Percentiles rank a stretch among this genome's conserved stretches.
Conservation (phyloP, 1,140 invertebrate species). For the Callitettix versicolor region DNA sequence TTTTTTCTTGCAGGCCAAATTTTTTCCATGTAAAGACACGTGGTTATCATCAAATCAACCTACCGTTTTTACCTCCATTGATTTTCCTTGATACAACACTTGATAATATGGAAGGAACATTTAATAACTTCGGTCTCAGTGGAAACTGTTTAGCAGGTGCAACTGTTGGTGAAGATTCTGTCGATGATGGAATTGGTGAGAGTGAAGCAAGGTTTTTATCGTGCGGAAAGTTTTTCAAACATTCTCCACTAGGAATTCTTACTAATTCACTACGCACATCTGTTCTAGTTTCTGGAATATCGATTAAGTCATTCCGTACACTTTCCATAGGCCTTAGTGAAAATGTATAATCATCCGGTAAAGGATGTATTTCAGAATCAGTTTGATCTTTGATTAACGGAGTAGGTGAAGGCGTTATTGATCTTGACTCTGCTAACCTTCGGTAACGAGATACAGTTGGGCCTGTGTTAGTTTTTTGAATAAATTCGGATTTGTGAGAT, state of each 20-base stretch:
- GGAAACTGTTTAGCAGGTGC: slow-evolving; percentile 32
- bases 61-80: slow-evolving; percentile 18
- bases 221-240: neutral
- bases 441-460: slow-evolving; percentile 35
- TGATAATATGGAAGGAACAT: slow-evolving; percentile 35
- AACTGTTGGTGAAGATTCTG: slow-evolving; percentile 38
- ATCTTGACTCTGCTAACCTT: slow-evolving; percentile 56
- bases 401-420: slow-evolving; percentile 61
- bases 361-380: slow-evolving; percentile 18
- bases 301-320: neutral
- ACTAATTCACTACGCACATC: neutral
- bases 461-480: neutral
- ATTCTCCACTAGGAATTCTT: slow-evolving; percentile 3
- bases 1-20: too few species aligned
- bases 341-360: neutral
- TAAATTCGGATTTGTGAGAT: slow-evolving; percentile 1
- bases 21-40: too few species aligned
- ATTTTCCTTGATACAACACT: slow-evolving; percentile 23
- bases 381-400: slow-evolving; percentile 28
- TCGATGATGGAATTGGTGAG: slow-evolving; percentile 33
- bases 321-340: too few species aligned
- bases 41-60: too few species aligned
- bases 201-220: slow-evolving; percentile 16
- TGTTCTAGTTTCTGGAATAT: neutral
- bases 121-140: slow-evolving; percentile 39